Percentiles rank a stretch among this genome's conserved stretches.
These are phyloP conservation scores for Papilio demoleus DNA, from an alignment of 2,888 invertebrate genomes.

Conservation along the genomic window DNA sequence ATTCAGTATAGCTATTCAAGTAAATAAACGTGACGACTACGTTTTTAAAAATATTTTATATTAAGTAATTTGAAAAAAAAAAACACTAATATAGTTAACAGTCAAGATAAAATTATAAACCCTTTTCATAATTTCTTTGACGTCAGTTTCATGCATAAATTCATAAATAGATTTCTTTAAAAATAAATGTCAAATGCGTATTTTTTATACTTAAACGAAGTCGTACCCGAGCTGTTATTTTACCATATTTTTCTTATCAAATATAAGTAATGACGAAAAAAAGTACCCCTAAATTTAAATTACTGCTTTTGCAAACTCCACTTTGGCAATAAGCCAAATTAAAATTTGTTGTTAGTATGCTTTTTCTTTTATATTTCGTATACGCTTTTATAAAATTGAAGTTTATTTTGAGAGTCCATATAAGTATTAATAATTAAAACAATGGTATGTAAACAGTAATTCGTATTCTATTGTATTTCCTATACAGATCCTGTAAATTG, in stretches of 20 bases:
- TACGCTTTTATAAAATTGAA: conserved; percentile 30
- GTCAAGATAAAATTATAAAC: background rate
- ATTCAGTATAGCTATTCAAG: too few relatives aligned
- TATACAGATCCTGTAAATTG: too few relatives aligned
- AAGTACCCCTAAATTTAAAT: conserved; percentile 31
- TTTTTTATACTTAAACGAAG: background rate
- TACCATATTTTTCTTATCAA: conserved; percentile 25
- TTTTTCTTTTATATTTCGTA: conserved; percentile 49
- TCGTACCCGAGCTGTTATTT: conserved; percentile 3
- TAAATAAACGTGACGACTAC: too few relatives aligned
- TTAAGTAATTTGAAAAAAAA: too few relatives aligned
- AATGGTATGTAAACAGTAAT: background rate
- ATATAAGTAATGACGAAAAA: conserved; percentile 28
- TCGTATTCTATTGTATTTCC: too few relatives aligned
- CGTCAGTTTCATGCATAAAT: conserved; percentile 10
- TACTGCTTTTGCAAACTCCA: conserved; percentile 50
- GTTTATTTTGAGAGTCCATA: conserved; percentile 7
- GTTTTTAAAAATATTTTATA: too few relatives aligned
- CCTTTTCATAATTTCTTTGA: background rate
- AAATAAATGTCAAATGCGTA: conserved; percentile 1
- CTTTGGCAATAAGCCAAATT: conserved; percentile 61
- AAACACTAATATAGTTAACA: too few relatives aligned
- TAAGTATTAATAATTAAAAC: conserved; percentile 7
- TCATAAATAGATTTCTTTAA: background rate
- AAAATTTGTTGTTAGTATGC: conserved; percentile 62